Evolutionary conservation across 1,140 invertebrate species (phyloP).

Genomic region (Pomacea maculata): DNA sequence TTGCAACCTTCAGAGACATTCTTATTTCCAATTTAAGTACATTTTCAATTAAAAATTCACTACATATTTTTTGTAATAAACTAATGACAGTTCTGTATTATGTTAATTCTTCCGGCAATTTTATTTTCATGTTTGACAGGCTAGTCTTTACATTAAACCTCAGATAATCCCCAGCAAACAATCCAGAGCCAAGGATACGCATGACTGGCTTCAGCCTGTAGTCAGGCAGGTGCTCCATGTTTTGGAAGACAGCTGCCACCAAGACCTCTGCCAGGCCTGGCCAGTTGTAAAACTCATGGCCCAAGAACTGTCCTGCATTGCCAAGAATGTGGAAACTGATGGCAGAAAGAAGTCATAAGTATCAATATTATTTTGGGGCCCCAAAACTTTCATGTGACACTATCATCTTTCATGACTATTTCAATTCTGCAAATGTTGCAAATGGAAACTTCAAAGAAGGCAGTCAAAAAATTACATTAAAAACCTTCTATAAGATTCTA

Average conservation of each 20-base stretch:
- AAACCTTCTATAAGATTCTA: too few species aligned
- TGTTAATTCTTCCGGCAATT: background rate
- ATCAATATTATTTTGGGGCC: too few species aligned
- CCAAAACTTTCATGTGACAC: too few species aligned
- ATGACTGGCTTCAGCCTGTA: slow-evolving; percentile 83
- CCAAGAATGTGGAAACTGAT: slow-evolving; percentile 80
- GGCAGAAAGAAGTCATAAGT: slow-evolving; percentile 6
- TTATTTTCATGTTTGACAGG: background rate
- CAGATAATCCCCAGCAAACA: background rate
- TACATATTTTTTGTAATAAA: too few species aligned
- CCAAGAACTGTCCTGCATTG: slow-evolving; percentile 79
- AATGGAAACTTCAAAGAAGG: too few species aligned
- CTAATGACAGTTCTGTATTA: too few species aligned
- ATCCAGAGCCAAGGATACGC: slow-evolving; percentile 64
- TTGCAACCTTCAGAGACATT: too few species aligned
- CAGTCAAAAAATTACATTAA: too few species aligned
- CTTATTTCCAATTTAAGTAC: too few species aligned
- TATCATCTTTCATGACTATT: too few species aligned
- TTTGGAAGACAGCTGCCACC: slow-evolving; percentile 54
- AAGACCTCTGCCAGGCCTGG: slow-evolving; percentile 58
- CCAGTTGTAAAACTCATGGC: slow-evolving; percentile 81
- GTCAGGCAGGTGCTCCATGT: slow-evolving; percentile 77
- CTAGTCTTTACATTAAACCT: background rate
- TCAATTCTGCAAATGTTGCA: too few species aligned
- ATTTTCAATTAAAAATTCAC: too few species aligned